phyloP scores from a whole-genome alignment of 2,888 invertebrate genomes.

The Leptinotarsa tumamoca region DNA sequence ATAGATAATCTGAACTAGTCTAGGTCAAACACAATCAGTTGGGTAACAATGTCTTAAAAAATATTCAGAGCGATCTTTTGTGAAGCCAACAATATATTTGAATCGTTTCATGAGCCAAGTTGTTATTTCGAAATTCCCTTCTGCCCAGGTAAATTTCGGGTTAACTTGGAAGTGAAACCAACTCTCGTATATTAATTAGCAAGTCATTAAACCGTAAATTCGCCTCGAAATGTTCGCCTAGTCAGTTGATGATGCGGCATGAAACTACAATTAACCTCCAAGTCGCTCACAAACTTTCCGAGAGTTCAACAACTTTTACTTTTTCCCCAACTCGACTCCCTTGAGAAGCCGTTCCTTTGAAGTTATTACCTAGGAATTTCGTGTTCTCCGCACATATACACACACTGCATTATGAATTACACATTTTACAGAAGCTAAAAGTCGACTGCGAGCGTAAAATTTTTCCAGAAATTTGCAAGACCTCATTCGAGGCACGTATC shows the following conservation, averaged over 20 bases:
- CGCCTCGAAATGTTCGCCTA: background rate
- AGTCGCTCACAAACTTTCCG: conserved; percentile 6
- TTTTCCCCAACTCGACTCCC: background rate
- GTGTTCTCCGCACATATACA: conserved; percentile 4
- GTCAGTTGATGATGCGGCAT: background rate
- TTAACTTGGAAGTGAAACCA: background rate
- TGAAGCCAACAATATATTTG: too few species aligned
- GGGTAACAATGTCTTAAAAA: too few species aligned
- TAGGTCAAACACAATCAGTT: too few species aligned
- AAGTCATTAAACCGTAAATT: conserved; percentile 2
- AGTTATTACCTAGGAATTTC: conserved; percentile 8
- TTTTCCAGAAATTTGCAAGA: conserved; percentile 1
- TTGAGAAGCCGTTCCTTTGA: conserved; percentile 6
- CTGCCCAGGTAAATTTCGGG: background rate
- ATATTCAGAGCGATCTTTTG: too few species aligned
- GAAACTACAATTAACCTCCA: conserved; percentile 12
- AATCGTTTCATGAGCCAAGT: background rate
- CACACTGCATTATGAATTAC: background rate
- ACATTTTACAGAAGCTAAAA: conserved; percentile 7
- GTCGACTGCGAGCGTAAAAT: background rate
- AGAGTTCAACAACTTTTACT: conserved; percentile 7
- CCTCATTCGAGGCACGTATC: conserved; percentile 8
- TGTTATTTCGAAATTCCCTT: background rate
- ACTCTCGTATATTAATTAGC: conserved; percentile 10
- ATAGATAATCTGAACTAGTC: too few species aligned